Conservation (phyloP, 2,888 invertebrate genomes). For the Stegana nigrithorax region DNA sequence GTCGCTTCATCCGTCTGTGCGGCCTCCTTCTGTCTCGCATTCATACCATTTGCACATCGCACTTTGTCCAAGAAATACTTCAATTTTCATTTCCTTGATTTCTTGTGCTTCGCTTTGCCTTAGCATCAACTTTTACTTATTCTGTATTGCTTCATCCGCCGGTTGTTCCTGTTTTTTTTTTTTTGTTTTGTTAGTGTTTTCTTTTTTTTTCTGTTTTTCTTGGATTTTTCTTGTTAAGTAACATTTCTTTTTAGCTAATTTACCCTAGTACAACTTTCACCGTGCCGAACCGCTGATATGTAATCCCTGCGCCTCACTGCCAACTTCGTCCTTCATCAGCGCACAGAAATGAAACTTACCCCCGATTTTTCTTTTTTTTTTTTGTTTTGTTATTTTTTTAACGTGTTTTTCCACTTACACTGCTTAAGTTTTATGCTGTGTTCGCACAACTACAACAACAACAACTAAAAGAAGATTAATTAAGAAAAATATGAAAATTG, state of each 20-base stretch:
- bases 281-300: not conserved
- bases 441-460: conserved; percentile 25
- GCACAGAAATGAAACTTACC: no score
- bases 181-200: not conserved
- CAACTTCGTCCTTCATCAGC: conserved; percentile 4
- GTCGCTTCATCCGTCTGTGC: not conserved
- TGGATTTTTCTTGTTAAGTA: conserved; percentile 29
- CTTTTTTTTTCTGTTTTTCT: not conserved
- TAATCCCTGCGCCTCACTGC: not conserved
- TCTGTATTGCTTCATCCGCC: not conserved
- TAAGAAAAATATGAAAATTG: conserved; percentile 65
- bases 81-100: not conserved
- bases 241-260: conserved; percentile 51
- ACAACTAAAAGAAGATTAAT: conserved; percentile 59
- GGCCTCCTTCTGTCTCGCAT: no score
- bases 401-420: conserved; percentile 10
- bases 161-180: not conserved
- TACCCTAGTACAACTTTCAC: conserved; percentile 29
- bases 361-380: conserved; percentile 30
- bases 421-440: conserved; percentile 25
- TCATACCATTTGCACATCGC: no score
- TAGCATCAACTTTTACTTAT: not conserved
- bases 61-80: conserved; percentile 1
- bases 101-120: not conserved
- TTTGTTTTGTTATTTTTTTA: not conserved